These are phyloP conservation scores for Didymodactylos carnosus DNA, from an alignment of 2,888 invertebrate genomes.

Conservation along the genomic window DNA sequence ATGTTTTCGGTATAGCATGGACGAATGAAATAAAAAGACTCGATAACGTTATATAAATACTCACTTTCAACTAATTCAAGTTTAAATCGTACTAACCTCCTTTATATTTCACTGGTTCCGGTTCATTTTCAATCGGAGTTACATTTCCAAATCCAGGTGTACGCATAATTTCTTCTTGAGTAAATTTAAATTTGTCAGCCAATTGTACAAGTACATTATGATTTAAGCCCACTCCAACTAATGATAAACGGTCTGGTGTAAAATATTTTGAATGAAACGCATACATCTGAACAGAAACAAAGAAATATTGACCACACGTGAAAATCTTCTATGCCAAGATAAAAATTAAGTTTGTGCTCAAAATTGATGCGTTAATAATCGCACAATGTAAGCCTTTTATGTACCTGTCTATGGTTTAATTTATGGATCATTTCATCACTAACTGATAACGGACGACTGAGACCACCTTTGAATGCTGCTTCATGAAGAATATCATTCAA, in stretches of 20 bases:
- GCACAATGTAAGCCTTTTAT: neutral
- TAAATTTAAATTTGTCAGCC: conserved; percentile 8
- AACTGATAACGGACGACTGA: neutral
- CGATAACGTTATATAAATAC: no score
- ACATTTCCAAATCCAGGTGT: neutral
- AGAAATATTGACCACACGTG: no score
- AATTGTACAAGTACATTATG: conserved; percentile 8
- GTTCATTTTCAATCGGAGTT: neutral
- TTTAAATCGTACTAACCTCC: neutral
- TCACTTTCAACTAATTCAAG: no score
- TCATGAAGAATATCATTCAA: neutral
- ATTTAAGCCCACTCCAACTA: conserved; percentile 7
- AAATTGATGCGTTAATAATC: neutral
- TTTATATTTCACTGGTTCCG: neutral
- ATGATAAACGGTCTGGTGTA: conserved; percentile 12
- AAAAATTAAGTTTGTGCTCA: no score
- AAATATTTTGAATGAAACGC: neutral
- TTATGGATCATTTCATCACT: neutral
- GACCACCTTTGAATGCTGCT: neutral
- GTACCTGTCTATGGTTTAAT: neutral
- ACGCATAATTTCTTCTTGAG: neutral
- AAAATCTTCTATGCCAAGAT: no score
- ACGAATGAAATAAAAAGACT: no score
- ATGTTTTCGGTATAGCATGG: no score
- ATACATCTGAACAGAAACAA: neutral